These are phyloP conservation scores for Pipistrellus pygmaeus DNA, from an alignment of 2,797 vertebrate species.

Conservation along the genomic window DNA sequence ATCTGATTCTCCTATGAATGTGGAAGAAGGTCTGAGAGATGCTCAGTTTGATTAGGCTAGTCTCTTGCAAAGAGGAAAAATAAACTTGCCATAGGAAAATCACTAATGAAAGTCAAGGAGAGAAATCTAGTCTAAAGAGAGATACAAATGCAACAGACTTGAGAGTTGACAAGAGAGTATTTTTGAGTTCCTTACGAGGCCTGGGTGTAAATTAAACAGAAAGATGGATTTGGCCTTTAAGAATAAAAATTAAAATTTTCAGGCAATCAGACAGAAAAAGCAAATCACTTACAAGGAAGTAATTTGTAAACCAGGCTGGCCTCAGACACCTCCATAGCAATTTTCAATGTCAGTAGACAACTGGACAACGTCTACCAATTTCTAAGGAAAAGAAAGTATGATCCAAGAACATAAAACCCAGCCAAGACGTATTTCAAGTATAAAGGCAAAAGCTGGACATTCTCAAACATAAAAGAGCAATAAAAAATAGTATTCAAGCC, in stretches of 20 bases:
- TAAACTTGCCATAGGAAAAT: neutral
- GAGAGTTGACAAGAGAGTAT: neutral
- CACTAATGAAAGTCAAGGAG: neutral
- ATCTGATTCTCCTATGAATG: slow-evolving; percentile 26
- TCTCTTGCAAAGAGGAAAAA: slow-evolving; percentile 46
- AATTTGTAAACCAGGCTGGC: slow-evolving; percentile 29
- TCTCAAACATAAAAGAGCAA: slow-evolving; percentile 48
- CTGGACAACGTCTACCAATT: slow-evolving; percentile 41
- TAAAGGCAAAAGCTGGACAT: slow-evolving; percentile 56
- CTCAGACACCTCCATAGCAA: slow-evolving; percentile 53
- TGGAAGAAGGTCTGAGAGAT: slow-evolving; percentile 34
- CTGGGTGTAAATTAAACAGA: neutral
- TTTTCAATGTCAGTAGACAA: slow-evolving; percentile 56
- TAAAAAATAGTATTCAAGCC: neutral
- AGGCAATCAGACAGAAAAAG: slow-evolving; percentile 66
- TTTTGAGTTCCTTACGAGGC: neutral
- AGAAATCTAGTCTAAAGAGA: slow-evolving; percentile 38
- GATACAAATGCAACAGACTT: neutral
- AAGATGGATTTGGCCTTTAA: neutral
- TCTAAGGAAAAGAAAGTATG: slow-evolving; percentile 69
- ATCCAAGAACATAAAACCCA: slow-evolving; percentile 67
- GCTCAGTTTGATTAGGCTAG: neutral
- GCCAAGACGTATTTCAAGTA: slow-evolving; percentile 28
- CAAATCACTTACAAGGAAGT: slow-evolving; percentile 62
- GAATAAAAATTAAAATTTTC: slow-evolving; percentile 39